phyloP scores from a whole-genome alignment of 2,888 invertebrate genomes.

The Strigamia crassipes region DNA sequence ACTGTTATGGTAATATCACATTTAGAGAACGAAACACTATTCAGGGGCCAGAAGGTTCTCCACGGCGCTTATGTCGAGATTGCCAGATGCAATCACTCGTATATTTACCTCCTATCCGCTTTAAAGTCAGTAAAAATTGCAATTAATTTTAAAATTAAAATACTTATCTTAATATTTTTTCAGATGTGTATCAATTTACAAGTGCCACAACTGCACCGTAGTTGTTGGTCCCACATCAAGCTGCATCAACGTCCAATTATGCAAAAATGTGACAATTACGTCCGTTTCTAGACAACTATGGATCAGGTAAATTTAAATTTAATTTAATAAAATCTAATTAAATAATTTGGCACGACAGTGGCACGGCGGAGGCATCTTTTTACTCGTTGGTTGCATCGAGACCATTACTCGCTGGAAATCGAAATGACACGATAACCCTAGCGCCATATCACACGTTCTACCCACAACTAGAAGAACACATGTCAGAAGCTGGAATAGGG shows the following conservation, averaged over 20 bases:
- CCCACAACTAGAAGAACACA: slow-evolving; percentile 58
- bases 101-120: slow-evolving; percentile 47
- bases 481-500: slow-evolving; percentile 57
- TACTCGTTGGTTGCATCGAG: slow-evolving; percentile 59
- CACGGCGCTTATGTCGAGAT: slow-evolving; percentile 47
- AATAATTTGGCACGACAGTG: slow-evolving; percentile 53
- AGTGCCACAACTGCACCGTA: slow-evolving; percentile 1
- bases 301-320: neutral
- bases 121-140: neutral
- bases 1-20: neutral
- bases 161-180: neutral
- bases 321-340: neutral
- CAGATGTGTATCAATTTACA: neutral
- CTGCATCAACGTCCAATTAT: neutral
- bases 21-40: neutral
- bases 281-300: neutral
- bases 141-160: neutral
- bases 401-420: slow-evolving; percentile 58
- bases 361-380: slow-evolving; percentile 58
- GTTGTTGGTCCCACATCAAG: neutral
- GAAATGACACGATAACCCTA: slow-evolving; percentile 57
- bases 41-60: neutral
- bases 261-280: slow-evolving; percentile 1
- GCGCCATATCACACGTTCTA: slow-evolving; percentile 61
- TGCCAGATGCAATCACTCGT: slow-evolving; percentile 46